Conservation (phyloP, 2,888 invertebrate genomes). For the Ormyrus nitidulus region DNA sequence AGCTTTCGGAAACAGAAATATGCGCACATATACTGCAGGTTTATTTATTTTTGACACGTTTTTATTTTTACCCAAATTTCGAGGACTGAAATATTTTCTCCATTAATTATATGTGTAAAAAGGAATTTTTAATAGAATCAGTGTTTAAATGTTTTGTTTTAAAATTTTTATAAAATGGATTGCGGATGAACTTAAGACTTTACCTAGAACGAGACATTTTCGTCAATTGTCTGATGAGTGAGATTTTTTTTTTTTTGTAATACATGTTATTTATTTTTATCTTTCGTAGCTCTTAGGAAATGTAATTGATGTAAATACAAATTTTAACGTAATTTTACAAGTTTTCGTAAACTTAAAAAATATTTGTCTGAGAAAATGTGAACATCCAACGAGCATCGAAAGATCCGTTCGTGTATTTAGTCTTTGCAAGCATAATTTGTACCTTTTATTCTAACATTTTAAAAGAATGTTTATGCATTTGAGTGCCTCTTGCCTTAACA, state of each 20-base stretch:
- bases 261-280: slow-evolving; percentile 18
- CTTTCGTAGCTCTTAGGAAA: slow-evolving; percentile 41
- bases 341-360: background rate
- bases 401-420: slow-evolving; percentile 1
- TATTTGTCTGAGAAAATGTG: background rate
- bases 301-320: slow-evolving; percentile 5
- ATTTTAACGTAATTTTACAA: slow-evolving; percentile 10
- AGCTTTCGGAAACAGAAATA: too few relatives aligned
- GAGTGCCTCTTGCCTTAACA: slow-evolving; percentile 21
- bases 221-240: slow-evolving; percentile 45
- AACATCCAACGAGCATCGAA: slow-evolving; percentile 41
- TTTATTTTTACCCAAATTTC: too few relatives aligned
- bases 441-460: slow-evolving; percentile 9
- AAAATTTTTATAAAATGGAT: slow-evolving; percentile 30
- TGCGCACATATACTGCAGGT: too few relatives aligned
- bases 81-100: too few relatives aligned
- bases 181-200: slow-evolving; percentile 55
- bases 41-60: too few relatives aligned
- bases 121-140: too few relatives aligned
- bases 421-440: slow-evolving; percentile 30
- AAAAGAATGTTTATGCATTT: slow-evolving; percentile 37
- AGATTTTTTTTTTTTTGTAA: slow-evolving; percentile 16
- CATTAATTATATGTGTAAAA: too few relatives aligned
- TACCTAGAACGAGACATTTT: slow-evolving; percentile 49
- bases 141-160: too few relatives aligned